Base-by-base conservation (phyloP, 2,797 vertebrate species). In the Mus caroli region DNA sequence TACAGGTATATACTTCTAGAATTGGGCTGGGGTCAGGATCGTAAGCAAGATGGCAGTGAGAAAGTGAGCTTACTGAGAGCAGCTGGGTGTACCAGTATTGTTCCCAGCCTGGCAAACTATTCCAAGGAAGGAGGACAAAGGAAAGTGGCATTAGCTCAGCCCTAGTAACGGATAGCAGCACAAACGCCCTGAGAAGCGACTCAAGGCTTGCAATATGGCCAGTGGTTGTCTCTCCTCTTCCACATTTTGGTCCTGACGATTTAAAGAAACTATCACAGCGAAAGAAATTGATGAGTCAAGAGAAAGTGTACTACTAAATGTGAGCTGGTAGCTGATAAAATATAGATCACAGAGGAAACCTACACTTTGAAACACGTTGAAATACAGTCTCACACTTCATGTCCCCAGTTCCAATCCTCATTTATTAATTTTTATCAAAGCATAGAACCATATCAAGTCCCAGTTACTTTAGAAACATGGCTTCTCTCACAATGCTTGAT, bases 351-450 rank as follows among this genome's bases (percentile, higher is more conserved):
- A 94, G 83, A 91, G 91, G 62, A 78, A 92, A 84, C 52, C 80
- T 71, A 50, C 43, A 64, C 62, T 80, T 90, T 85, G 82, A 96
- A 96, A 96, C 56, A 86, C 37, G 62, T 83, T 50, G 50, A 50
- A 50, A 50, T 31, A 75, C 43, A 60, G 60, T 96, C 95, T 96
- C 94, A 88, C 91, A 92, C 88, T 92, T 95, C 91, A 88, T 94
- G 92, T 79, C 91, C 40, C 46, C 24, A 40, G 69, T 92, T 95
- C 76, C 83, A 84, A 82, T 88, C 75, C 56, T 94, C 94, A 87
- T 91, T 89, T 96, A 96, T 94, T 96, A 97, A 97, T 96, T 90
- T 94, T 80, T 75, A 79, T 95, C 86, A 92, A 20, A 91, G 93
- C 64, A 91, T 62, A 92, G 95, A 94, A 77, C 78, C 40, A 6